Conservation (phyloP, 1,140 invertebrate species). For the Penaeus vannamei region DNA sequence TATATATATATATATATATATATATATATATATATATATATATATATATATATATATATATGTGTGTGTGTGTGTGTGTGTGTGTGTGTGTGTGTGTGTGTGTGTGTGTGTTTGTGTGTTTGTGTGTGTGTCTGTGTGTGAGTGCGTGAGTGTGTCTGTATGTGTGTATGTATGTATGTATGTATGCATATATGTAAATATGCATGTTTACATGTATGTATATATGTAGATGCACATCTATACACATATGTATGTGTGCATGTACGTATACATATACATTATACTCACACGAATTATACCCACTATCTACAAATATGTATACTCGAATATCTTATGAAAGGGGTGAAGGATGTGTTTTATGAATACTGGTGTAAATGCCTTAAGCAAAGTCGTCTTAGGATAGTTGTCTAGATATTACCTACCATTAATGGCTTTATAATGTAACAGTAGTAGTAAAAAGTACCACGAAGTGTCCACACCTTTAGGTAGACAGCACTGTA, state of each 20-base stretch:
- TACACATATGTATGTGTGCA: not conserved
- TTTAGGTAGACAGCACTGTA: no score
- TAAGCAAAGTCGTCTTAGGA: no score
- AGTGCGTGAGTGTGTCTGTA: not conserved
- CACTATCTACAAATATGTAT: not conserved
- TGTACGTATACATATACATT: not conserved
- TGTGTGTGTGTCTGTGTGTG: not conserved
- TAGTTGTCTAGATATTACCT: no score
- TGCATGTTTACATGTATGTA: not conserved
- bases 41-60: conserved; percentile 21
- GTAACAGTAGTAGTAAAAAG: no score
- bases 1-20: conserved; percentile 1
- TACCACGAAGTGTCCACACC: no score
- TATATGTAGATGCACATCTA: not conserved
- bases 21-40: not conserved
- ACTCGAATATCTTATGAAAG: not conserved
- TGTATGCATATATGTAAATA: not conserved
- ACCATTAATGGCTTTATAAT: no score
- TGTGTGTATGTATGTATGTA: not conserved
- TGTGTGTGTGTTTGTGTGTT: no score
- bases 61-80: not conserved
- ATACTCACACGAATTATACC: not conserved
- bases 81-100: conserved; percentile 8
- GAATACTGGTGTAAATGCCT: no score
- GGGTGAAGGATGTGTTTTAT: no score